phyloP scores from a whole-genome alignment of 92 coral and sea anemone species.

The Hydrozoanthus gracilis region DNA sequence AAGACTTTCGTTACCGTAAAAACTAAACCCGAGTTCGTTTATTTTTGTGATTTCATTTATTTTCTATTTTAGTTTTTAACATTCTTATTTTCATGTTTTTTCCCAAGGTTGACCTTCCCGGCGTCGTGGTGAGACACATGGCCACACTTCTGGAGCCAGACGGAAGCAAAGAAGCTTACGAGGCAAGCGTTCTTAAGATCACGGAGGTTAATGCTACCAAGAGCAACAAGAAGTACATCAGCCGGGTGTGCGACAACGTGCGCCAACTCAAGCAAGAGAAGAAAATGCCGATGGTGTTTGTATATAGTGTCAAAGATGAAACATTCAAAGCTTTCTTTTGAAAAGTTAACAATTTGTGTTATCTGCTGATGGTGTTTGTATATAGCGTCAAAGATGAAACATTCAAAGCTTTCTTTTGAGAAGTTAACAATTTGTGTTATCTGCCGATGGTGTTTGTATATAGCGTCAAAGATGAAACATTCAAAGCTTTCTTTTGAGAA shows the following conservation, averaged over 20 bases:
- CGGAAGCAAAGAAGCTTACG: slow-evolving; percentile 67
- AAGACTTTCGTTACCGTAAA: no score
- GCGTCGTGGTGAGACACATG: slow-evolving; percentile 73
- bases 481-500: slow-evolving; percentile 74
- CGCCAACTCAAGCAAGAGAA: slow-evolving; percentile 75
- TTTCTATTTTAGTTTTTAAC: neutral
- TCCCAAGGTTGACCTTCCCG: slow-evolving; percentile 91
- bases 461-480: slow-evolving; percentile 74
- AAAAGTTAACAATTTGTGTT: neutral
- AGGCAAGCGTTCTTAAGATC: slow-evolving; percentile 72
- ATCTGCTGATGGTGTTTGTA: neutral
- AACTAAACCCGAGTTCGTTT: no score
- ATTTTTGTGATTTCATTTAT: neutral
- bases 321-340: slow-evolving; percentile 79
- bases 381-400: slow-evolving; percentile 70
- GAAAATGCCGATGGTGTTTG: slow-evolving; percentile 82
- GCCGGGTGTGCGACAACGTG: slow-evolving; percentile 80
- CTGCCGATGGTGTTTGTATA: neutral
- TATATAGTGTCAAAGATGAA: slow-evolving; percentile 78
- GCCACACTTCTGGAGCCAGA: slow-evolving; percentile 84
- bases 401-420: slow-evolving; percentile 78
- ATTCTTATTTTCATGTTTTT: neutral
- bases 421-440: neutral
- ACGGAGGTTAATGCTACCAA: slow-evolving; percentile 75
- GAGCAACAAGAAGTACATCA: slow-evolving; percentile 72